Conservation (phyloP, 2,797 vertebrate genomes). For the Euphonia xanthogaster region DNA sequence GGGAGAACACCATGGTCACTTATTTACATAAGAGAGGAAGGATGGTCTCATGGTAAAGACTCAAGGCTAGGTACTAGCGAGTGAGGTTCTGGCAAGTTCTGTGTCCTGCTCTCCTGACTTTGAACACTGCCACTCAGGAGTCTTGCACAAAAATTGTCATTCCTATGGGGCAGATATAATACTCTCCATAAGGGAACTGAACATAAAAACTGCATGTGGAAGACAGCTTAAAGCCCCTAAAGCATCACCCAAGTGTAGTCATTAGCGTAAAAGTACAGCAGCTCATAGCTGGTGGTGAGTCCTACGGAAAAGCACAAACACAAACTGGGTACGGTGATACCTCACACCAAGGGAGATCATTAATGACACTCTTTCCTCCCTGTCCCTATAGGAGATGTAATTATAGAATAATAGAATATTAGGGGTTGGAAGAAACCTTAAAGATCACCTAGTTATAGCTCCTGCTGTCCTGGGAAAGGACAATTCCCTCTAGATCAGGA, state of each 20-base stretch:
- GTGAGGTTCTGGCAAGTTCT: neutral
- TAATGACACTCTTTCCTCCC: neutral
- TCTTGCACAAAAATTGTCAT: neutral
- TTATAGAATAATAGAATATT: neutral
- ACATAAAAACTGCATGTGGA: neutral
- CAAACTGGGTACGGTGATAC: fast-evolving
- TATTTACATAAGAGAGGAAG: fast-evolving
- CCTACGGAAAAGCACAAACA: neutral
- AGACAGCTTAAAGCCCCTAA: neutral
- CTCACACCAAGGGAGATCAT: neutral
- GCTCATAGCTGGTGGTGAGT: fast-evolving
- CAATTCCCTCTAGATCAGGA: neutral
- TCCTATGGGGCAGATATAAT: neutral
- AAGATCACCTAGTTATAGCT: neutral
- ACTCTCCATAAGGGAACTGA: neutral
- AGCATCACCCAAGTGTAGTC: neutral
- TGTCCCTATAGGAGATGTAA: neutral
- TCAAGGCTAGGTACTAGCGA: neutral
- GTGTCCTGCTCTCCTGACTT: neutral
- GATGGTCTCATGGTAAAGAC: neutral
- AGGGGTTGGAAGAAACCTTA: neutral
- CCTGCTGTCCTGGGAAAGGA: too few relatives aligned
- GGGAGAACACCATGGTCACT: neutral
- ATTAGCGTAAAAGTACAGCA: neutral
- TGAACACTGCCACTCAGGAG: neutral